Conservation (phyloP, 1,140 invertebrate species). For the Cotesia typhae region DNA sequence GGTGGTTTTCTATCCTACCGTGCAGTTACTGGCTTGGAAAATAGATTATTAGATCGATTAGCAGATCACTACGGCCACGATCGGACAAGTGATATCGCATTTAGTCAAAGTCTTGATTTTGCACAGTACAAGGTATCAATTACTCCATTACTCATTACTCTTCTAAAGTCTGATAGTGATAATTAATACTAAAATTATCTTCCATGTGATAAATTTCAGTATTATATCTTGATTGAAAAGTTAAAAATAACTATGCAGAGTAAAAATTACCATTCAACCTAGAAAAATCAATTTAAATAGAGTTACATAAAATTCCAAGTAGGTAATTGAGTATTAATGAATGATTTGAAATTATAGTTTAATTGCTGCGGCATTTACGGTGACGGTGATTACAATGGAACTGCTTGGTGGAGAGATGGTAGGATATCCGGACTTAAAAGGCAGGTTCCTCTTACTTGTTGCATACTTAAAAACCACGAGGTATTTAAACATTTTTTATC, state of each 20-base stretch:
- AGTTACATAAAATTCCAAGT: not conserved
- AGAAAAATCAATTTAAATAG: no score
- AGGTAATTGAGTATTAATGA: not conserved
- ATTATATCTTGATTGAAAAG: no score
- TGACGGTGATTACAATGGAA: conserved; percentile 65
- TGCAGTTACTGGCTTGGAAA: conserved; percentile 59
- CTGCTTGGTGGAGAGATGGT: conserved; percentile 62
- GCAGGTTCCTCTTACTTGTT: conserved; percentile 64
- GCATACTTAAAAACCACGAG: conserved; percentile 61
- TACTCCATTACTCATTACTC: not conserved
- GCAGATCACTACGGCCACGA: conserved; percentile 61
- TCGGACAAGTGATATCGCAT: conserved; percentile 52
- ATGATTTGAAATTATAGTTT: conserved; percentile 55
- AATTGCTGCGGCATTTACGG: conserved; percentile 69
- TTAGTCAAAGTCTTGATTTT: conserved; percentile 66
- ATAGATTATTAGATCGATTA: conserved; percentile 58
- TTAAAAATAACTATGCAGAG: no score
- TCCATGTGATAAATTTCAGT: no score
- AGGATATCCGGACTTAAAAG: conserved; percentile 51
- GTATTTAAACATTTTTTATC: conserved; percentile 43
- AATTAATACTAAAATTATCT: no score
- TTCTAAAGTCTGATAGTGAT: no score
- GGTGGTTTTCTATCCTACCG: conserved; percentile 57
- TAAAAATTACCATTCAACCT: no score
- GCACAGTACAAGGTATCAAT: conserved; percentile 65